A percentile compares a stretch with the other conserved stretches of the same genome.
These are phyloP conservation scores for Hylaeus volcanicus DNA, from an alignment of 1,140 invertebrate species.

Conservation along the genomic window DNA sequence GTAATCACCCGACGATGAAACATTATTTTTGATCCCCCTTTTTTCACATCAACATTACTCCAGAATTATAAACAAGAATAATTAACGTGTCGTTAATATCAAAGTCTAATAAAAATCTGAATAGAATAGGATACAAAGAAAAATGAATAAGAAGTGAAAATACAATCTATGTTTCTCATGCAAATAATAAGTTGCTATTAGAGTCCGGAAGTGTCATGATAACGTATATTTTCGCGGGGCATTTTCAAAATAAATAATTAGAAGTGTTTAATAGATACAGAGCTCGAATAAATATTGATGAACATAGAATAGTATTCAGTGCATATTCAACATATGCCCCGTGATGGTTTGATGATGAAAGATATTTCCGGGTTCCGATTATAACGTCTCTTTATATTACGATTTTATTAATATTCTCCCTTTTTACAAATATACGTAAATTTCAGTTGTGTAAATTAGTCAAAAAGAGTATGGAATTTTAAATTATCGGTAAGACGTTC, in stretches of 20 bases:
- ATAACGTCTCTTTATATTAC: slow-evolving; percentile 31
- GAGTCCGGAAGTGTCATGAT: slow-evolving; percentile 57
- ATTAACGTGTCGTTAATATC: slow-evolving; percentile 58
- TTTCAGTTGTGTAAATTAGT: slow-evolving; percentile 3
- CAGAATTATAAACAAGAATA: slow-evolving; percentile 49
- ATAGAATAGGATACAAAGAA: slow-evolving; percentile 51
- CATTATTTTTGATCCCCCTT: slow-evolving; percentile 61
- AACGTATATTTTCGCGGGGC: slow-evolving; percentile 17
- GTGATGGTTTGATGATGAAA: slow-evolving; percentile 24
- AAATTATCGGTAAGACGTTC: slow-evolving; percentile 24
- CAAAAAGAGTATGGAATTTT: slow-evolving; percentile 5
- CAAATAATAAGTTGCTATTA: slow-evolving; percentile 58
- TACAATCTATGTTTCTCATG: slow-evolving; percentile 65
- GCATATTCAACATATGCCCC: neutral
- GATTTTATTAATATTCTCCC: slow-evolving; percentile 38
- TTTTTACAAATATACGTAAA: slow-evolving; percentile 29
- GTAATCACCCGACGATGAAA: slow-evolving; percentile 5
- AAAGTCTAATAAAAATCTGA: slow-evolving; percentile 55
- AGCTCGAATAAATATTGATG: neutral
- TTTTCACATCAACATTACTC: slow-evolving; percentile 56
- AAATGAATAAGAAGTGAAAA: slow-evolving; percentile 56
- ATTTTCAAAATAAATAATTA: neutral
- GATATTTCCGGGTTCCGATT: slow-evolving; percentile 54
- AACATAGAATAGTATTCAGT: slow-evolving; percentile 16
- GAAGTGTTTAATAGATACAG: neutral